Evolutionary conservation across 2,113 vertebrate genomes (phyloP).

Genomic region (Ahaetulla prasina): DNA sequence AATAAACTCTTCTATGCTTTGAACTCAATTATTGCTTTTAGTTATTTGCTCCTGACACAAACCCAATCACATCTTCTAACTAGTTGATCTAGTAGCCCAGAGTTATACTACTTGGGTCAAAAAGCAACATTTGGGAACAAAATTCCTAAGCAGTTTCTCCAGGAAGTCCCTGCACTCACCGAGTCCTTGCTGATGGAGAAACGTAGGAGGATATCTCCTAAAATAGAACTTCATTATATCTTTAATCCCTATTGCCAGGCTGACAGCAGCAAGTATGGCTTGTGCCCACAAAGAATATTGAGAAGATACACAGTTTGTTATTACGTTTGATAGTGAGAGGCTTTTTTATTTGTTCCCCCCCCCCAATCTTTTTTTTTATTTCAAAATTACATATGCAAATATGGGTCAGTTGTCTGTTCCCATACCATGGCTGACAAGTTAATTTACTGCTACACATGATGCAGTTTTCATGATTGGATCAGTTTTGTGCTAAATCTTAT

Average conservation of each 20-base stretch:
- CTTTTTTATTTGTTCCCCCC: not conserved
- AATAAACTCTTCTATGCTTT: no score
- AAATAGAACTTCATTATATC: not conserved
- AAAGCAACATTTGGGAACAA: not conserved
- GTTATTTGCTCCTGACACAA: not conserved
- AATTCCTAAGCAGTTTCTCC: not conserved
- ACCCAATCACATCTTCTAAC: not conserved
- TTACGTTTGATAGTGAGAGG: not conserved
- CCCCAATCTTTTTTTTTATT: not conserved
- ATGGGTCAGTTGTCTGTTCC: not conserved
- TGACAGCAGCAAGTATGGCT: not conserved
- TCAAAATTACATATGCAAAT: not conserved
- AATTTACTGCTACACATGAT: not conserved
- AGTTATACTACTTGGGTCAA: not conserved
- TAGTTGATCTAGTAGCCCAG: not conserved
- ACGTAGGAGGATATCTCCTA: not conserved
- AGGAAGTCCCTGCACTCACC: not conserved
- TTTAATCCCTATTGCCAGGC: not conserved
- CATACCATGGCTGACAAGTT: not conserved
- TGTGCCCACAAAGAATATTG: not conserved
- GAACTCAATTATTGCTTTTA: no score
- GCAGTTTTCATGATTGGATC: not conserved
- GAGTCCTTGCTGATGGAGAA: not conserved
- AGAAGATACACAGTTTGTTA: not conserved
- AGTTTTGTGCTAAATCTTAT: not conserved